Evolutionary conservation across 2,888 invertebrate species (phyloP).

Genomic region (Lycophotia porphyrea): DNA sequence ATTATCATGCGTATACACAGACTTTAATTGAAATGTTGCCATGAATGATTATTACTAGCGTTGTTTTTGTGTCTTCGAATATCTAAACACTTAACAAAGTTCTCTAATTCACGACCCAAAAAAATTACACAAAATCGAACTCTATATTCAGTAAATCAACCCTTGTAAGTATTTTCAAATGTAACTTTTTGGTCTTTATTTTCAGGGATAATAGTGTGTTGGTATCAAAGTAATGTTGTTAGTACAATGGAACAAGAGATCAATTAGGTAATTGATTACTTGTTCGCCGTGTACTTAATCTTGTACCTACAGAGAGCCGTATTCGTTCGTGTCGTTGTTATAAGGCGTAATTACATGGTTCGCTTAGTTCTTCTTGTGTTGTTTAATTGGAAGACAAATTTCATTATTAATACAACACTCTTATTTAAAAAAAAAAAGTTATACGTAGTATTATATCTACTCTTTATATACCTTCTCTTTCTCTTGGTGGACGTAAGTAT

Average conservation of each 20-base stretch:
- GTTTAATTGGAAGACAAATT: not conserved
- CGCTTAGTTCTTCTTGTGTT: constrained; percentile 18
- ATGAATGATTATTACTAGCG: not conserved
- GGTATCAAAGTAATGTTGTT: constrained; percentile 32
- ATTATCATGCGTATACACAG: not conserved
- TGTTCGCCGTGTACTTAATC: constrained; percentile 24
- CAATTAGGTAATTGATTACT: constrained; percentile 46
- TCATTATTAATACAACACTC: not conserved
- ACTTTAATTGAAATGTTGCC: not conserved
- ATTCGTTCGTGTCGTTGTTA: constrained; percentile 10
- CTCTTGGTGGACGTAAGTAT: not conserved
- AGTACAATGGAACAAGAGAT: constrained; percentile 24
- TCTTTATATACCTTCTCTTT: too few relatives aligned
- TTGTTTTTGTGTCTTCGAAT: not conserved
- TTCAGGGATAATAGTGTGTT: constrained; percentile 28
- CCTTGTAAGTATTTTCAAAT: not conserved
- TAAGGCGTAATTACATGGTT: constrained; percentile 23
- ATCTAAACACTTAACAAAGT: not conserved
- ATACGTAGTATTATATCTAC: not conserved
- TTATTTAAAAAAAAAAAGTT: not conserved
- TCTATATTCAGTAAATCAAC: not conserved
- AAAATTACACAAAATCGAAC: not conserved
- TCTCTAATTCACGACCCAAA: not conserved
- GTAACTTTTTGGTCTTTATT: constrained; percentile 6
- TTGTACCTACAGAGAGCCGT: not conserved